A percentile compares a stretch with the other conserved stretches of the same genome.
Conservation (phyloP, 2,113 vertebrate genomes). For the Leiothrix lutea region DNA sequence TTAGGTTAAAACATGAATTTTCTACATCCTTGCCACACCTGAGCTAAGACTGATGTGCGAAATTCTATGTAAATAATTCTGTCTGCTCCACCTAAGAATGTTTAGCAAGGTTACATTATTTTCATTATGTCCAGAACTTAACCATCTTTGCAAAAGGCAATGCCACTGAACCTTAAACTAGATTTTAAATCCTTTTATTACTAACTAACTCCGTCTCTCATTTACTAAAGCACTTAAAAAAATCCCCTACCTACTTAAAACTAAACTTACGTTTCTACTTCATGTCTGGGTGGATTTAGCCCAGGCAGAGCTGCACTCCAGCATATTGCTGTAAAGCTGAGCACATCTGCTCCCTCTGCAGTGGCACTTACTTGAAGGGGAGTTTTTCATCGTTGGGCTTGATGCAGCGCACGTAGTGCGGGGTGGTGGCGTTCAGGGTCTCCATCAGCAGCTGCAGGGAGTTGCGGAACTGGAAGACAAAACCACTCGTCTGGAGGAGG, state of each 20-base stretch:
- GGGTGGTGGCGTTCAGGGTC: conserved; percentile 91
- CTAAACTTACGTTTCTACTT: not conserved
- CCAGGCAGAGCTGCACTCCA: not conserved
- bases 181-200: not conserved
- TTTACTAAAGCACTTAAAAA: not conserved
- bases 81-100: not conserved
- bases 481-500: not conserved
- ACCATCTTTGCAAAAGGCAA: not conserved
- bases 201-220: not conserved
- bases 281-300: not conserved
- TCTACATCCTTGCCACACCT: not conserved
- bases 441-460: conserved; percentile 94
- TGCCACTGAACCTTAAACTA: not conserved
- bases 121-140: not conserved
- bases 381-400: conserved; percentile 93
- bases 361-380: conserved; percentile 85
- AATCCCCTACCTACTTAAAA: not conserved
- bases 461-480: conserved; percentile 84
- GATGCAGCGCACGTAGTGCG: conserved; percentile 96
- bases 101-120: not conserved
- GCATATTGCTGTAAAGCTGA: fast-evolving
- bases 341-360: not conserved
- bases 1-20: not conserved
- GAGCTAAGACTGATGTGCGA: not conserved
- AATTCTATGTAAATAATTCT: not conserved